Conservation (phyloP, 1,140 invertebrate genomes). For the Drosophila chauvacae region DNA sequence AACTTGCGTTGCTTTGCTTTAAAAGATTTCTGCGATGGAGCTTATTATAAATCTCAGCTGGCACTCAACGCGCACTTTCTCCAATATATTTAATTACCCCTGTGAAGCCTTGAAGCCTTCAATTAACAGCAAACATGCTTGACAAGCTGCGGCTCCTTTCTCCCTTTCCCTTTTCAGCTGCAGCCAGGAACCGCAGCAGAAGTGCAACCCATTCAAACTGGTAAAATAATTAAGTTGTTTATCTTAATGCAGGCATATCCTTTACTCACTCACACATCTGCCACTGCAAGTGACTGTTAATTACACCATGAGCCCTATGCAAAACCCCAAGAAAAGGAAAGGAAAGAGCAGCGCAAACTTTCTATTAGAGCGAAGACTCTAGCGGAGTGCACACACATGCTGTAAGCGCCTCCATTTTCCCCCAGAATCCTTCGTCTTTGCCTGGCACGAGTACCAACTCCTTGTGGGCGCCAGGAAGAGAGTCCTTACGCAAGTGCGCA, state of each 20-base stretch:
- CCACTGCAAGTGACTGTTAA: constrained; percentile 76
- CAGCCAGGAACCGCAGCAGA: constrained; percentile 39
- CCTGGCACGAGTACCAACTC: background rate
- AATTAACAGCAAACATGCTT: constrained; percentile 36
- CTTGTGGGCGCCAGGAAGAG: constrained; percentile 2
- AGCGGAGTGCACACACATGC: constrained; percentile 18
- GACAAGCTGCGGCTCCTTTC: constrained; percentile 35
- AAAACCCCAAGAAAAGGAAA: constrained; percentile 48
- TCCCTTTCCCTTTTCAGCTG: constrained; percentile 3
- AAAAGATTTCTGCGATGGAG: background rate
- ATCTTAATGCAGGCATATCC: constrained; percentile 74
- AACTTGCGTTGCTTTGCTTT: background rate
- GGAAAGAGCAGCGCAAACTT: constrained; percentile 64
- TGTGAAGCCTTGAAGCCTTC: constrained; percentile 51
- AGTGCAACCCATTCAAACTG: constrained; percentile 51
- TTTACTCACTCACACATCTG: constrained; percentile 22
- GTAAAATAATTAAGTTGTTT: constrained; percentile 81
- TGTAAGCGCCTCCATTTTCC: background rate
- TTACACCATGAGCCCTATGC: constrained; percentile 73
- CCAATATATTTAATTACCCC: constrained; percentile 59
- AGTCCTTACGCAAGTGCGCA: constrained; percentile 61
- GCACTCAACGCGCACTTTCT: constrained; percentile 18
- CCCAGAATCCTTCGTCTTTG: background rate
- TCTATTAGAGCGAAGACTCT: constrained; percentile 68
- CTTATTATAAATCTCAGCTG: constrained; percentile 9